Evolutionary conservation across 2,797 vertebrate genomes (phyloP).

Genomic region (Eupleurogrammus muticus): DNA sequence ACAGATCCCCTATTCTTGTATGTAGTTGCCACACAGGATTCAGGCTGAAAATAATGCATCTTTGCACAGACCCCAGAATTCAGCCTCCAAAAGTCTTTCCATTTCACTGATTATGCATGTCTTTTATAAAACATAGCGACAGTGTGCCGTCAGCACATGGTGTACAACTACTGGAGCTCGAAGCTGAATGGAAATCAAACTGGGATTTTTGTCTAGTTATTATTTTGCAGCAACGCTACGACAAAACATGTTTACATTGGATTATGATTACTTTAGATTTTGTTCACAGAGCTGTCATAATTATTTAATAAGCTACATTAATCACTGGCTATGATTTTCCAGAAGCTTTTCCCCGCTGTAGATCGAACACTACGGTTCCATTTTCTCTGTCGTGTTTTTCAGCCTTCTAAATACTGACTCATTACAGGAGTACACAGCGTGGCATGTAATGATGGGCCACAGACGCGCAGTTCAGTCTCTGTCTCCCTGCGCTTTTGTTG

Average conservation of each 20-base stretch:
- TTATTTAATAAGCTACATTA: slow-evolving; percentile 21
- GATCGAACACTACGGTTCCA: slow-evolving; percentile 53
- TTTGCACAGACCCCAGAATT: slow-evolving; percentile 48
- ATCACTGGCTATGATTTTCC: slow-evolving; percentile 25
- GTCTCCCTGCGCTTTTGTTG: slow-evolving; percentile 76
- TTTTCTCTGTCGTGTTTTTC: slow-evolving; percentile 62
- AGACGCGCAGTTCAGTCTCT: slow-evolving; percentile 56
- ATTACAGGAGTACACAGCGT: slow-evolving; percentile 72
- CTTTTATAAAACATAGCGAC: slow-evolving; percentile 63
- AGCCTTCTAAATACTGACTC: slow-evolving; percentile 78
- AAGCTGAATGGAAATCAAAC: slow-evolving; percentile 45
- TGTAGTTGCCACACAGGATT: slow-evolving; percentile 42
- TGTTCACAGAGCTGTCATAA: slow-evolving; percentile 25
- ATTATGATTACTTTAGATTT: background rate
- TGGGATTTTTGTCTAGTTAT: slow-evolving; percentile 23
- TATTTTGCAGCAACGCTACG: slow-evolving; percentile 32
- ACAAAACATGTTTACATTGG: slow-evolving; percentile 31
- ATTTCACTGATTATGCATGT: slow-evolving; percentile 66
- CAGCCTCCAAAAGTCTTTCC: slow-evolving; percentile 60
- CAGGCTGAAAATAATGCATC: slow-evolving; percentile 23
- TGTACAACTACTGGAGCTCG: slow-evolving; percentile 50
- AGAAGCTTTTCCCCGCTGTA: slow-evolving; percentile 8
- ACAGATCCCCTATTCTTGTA: slow-evolving; percentile 63
- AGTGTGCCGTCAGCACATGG: slow-evolving; percentile 50
- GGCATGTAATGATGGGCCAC: slow-evolving; percentile 70